Evolutionary conservation across 2,113 vertebrate genomes (phyloP), one percentile per base, ranked within the genome.

Genomic region (Entelurus aequoreus): DNA sequence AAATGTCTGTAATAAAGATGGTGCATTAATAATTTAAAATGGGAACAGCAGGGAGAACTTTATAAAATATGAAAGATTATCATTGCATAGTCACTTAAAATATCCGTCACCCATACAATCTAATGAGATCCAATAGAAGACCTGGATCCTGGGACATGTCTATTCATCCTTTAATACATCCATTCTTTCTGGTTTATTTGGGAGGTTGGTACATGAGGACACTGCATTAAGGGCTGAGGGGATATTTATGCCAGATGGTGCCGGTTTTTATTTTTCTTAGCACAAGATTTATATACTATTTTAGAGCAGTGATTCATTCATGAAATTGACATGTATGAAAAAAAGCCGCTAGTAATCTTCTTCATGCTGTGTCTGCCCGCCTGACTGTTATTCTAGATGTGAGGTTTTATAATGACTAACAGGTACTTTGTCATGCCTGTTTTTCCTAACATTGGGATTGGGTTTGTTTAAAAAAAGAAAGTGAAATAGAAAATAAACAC

Each of bases 11-110:
- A 38, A 57, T 57, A 57, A 57, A 21, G n/a, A 57, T 4, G n/a
- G 37, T 13, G 40, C 42, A n/a, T 57, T 38, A 57, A 57, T 57
- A 57, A 57, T 57, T 57, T 57, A 57, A 9, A 21, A 21, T 57
- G 10, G 4, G 40, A 57, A 57, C 16, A 57, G n/a, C 55, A 44
- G 38, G 55, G n/a, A 44, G n/a, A 42, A 10, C 54, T 57, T n/a
- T 15, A 56, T 40, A 57, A 57, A 55, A 44, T 5, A 42, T 56
- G 15, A 15, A 56, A 42, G n/a, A 44, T 19, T 6, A 44, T 57
- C 44, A 21, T 57, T 57, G 10, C 13, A 44, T 21, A 19, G 6
- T 42, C 13, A 37, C 54, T 4, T 38, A 56, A 9, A 4, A 56
- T 8, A 8, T 37, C 35, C 14, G 42, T 12, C 42, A 46, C 42